phyloP scores from a whole-genome alignment of 2,888 invertebrate species.

The Orgyia antiqua region DNA sequence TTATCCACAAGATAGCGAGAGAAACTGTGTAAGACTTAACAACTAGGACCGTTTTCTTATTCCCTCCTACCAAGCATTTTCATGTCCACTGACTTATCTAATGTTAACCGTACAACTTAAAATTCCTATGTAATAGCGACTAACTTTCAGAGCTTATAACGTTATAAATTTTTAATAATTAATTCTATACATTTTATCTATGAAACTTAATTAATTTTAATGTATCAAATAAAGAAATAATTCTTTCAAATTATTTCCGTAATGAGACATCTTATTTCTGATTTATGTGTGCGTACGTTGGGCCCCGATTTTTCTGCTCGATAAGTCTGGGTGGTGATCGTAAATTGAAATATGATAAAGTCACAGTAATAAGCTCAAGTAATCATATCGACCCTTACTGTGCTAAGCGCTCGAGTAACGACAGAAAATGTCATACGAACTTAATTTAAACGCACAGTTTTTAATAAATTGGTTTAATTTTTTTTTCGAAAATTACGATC shows the following conservation, averaged over 20 bases:
- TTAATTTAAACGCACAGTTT: slow-evolving; percentile 16
- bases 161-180: slow-evolving; percentile 44
- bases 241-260: slow-evolving; percentile 47
- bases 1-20: slow-evolving; percentile 77
- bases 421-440: slow-evolving; percentile 21
- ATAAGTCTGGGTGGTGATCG: slow-evolving; percentile 72
- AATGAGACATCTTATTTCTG: slow-evolving; percentile 71
- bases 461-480: slow-evolving; percentile 1
- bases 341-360: slow-evolving; percentile 79
- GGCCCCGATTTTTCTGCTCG: slow-evolving; percentile 72
- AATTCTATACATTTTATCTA: slow-evolving; percentile 19
- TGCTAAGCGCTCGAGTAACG: slow-evolving; percentile 38
- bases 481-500: too few relatives aligned
- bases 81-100: slow-evolving; percentile 67
- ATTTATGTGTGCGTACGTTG: slow-evolving; percentile 58
- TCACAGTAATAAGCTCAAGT: slow-evolving; percentile 65
- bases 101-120: slow-evolving; percentile 60
- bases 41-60: slow-evolving; percentile 77
- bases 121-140: slow-evolving; percentile 62
- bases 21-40: slow-evolving; percentile 78
- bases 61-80: slow-evolving; percentile 72
- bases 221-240: slow-evolving; percentile 13
- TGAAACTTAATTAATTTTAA: not conserved
- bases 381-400: slow-evolving; percentile 59
- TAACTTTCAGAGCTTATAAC: slow-evolving; percentile 51